Evolutionary conservation across 2,888 invertebrate genomes (phyloP), one percentile per base, ranked within the genome.

Genomic region (Spodoptera picta): DNA sequence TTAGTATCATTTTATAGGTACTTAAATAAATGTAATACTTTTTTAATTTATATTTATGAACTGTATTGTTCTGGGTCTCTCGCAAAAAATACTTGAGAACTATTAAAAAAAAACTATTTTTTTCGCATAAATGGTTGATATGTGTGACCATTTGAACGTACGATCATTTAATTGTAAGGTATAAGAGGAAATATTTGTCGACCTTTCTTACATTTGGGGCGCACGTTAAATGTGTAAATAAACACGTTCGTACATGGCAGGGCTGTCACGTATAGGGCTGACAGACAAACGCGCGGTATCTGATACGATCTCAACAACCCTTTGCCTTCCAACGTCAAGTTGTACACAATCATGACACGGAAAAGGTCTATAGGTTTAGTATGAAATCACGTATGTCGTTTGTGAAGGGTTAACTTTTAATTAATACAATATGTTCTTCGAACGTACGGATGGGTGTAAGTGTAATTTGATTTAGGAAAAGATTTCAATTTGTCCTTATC

Each of bases 261-360:
- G 54, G 49, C 36, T 65, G 67, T 71, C 72, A 71, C 60, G 61
- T 67, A 57, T 60, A 57, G 58, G 72, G 65, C 58, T 72, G 76
- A 69, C 73, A 69, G 69, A 76, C 65, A 75, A 79, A 65, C 62
- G 66, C 60, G 64, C 68, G 65, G 68, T 60, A 65, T 63, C 60
- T 69, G 73, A 77, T 72, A 79, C 69, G 45, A 77, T 76, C 79
- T 76, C 49, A 27, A 42, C 51, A 61, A 65, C 63, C 63, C 68
- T 75, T 76, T 60, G 71, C 68, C 60, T 65, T 65, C 64, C 53
- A 59, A 69, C 69, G 63, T 69, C 69, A 47, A 69, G 14, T 61
- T 48, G 66, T 66, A 63, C 65, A 66, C 65, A 73, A 41, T 45
- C 52, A 42, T 60, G 51, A 60, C 62, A 56, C 49, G 47, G 65